Conservation (phyloP, 1,140 invertebrate species). For the Dreissena polymorpha region DNA sequence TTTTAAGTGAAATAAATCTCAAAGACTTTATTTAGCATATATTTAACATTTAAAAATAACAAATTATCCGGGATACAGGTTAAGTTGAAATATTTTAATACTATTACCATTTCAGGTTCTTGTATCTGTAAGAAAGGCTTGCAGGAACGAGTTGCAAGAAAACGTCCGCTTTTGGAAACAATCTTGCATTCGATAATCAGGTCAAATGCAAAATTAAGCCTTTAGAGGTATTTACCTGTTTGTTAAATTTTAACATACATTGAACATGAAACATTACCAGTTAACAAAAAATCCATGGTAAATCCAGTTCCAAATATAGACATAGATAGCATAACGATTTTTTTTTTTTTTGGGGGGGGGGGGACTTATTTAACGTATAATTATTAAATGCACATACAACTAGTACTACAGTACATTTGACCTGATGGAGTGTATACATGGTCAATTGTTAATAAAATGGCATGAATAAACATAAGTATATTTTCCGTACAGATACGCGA, state of each 20-base stretch:
- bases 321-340: too few species aligned
- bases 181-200: too few species aligned
- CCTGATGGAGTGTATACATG: background rate
- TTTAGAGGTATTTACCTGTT: background rate
- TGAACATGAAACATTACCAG: background rate
- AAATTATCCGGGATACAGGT: background rate
- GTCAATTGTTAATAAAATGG: background rate
- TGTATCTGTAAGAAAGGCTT: slow-evolving; percentile 8
- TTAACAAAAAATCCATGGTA: background rate
- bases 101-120: background rate
- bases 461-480: background rate
- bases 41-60: background rate
- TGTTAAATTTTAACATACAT: background rate
- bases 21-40: background rate
- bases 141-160: background rate
- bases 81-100: background rate
- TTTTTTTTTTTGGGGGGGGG: too few species aligned
- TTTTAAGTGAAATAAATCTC: too few species aligned
- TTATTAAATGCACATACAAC: background rate
- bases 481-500: too few species aligned
- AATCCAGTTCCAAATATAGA: background rate
- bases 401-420: too few species aligned
- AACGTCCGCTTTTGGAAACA: background rate
- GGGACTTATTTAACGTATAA: too few species aligned
- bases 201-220: background rate